A percentile compares a stretch with the other conserved stretches of the same genome.
Conservation (phyloP, 2,888 invertebrate species). For the Plebejus argus region DNA sequence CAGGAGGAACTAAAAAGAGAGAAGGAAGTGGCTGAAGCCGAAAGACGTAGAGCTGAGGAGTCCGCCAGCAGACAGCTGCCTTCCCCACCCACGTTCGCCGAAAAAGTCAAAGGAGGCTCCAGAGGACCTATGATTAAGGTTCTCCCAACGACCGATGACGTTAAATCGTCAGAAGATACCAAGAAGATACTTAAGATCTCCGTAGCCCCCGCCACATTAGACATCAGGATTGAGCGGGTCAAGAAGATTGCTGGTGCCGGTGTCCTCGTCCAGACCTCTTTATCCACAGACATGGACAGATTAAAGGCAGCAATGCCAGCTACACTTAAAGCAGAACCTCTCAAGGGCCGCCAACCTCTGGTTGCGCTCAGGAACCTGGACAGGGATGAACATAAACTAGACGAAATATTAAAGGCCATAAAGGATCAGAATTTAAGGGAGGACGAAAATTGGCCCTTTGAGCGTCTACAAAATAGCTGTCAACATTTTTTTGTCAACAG, state of each 20-base stretch:
- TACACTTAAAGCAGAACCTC: background rate
- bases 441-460: background rate
- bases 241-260: background rate
- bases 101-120: background rate
- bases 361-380: background rate
- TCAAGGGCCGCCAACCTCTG: background rate
- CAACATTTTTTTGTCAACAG: background rate
- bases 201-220: background rate
- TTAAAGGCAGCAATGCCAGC: too few species aligned
- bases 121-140: background rate
- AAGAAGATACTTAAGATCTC: conserved; percentile 35
- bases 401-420: background rate
- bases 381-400: background rate
- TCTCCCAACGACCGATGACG: background rate
- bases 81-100: background rate
- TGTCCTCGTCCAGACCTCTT: background rate
- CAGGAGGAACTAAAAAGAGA: too few species aligned
- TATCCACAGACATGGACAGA: too few species aligned
- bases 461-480: background rate
- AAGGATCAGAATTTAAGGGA: background rate
- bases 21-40: too few species aligned
- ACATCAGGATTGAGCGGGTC: background rate
- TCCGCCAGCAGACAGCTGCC: background rate
- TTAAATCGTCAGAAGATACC: conserved; percentile 36
- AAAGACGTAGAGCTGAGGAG: too few species aligned